Conservation (phyloP, 2,888 invertebrate genomes). For the Zonitis immaculata region DNA sequence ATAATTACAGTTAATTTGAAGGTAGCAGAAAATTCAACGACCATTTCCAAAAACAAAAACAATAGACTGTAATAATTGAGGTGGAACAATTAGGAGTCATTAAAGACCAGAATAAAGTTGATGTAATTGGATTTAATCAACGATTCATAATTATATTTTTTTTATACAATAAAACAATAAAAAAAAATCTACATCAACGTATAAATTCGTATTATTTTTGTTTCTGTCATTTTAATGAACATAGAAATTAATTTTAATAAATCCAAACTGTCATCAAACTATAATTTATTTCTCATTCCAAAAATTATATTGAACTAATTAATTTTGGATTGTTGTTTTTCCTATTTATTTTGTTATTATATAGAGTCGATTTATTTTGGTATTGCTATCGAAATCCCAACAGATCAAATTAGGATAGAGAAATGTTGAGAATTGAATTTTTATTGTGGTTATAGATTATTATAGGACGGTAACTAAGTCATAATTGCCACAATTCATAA, state of each 20-base stretch:
- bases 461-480: neutral
- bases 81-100: neutral
- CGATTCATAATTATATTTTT: neutral
- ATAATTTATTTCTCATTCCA: neutral
- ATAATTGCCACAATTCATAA: constrained; percentile 1
- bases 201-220: neutral
- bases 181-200: no score
- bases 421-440: neutral
- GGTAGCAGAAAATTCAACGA: no score
- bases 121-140: neutral
- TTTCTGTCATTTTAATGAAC: neutral
- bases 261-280: neutral
- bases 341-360: no score
- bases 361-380: neutral
- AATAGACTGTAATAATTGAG: neutral
- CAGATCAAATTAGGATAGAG: constrained; percentile 1
- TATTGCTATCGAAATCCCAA: neutral
- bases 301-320: no score
- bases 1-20: no score
- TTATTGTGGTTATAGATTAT: neutral
- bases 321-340: neutral
- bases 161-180: no score
- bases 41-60: neutral
- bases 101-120: neutral
- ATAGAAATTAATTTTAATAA: neutral